These are phyloP conservation scores for Zapornia atra DNA, from an alignment of 2,113 vertebrate species.

Conservation along the genomic window DNA sequence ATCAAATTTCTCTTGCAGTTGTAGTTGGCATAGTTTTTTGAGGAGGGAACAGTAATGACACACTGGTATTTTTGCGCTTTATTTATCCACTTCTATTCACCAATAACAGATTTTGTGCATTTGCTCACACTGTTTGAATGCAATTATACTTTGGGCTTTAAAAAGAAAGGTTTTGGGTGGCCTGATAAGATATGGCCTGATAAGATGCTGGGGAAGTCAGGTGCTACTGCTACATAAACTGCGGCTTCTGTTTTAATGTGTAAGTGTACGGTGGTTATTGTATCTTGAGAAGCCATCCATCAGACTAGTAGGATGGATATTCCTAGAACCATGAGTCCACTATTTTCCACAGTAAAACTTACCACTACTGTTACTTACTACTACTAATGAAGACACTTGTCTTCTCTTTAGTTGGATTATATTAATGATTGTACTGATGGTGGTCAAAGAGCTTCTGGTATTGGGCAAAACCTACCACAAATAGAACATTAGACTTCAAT, in stretches of 20 bases:
- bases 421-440: neutral
- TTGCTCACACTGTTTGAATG: neutral
- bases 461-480: neutral
- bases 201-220: neutral
- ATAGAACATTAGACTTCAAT: neutral
- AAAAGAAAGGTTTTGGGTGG: neutral
- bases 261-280: neutral
- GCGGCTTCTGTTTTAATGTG: neutral
- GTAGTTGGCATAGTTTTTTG: neutral
- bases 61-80: neutral
- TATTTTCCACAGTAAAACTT: neutral
- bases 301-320: neutral
- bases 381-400: neutral
- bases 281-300: neutral
- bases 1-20: slow-evolving; percentile 1
- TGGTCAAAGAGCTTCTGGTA: neutral
- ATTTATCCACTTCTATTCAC: neutral
- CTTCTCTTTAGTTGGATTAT: neutral
- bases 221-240: neutral
- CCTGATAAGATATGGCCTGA: neutral
- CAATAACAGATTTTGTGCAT: neutral
- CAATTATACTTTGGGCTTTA: neutral
- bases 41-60: neutral
- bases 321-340: neutral
- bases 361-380: no score